These are phyloP conservation scores for Calliscelio sp. DNA, from an alignment of 2,888 invertebrate species.

Conservation along the genomic window DNA sequence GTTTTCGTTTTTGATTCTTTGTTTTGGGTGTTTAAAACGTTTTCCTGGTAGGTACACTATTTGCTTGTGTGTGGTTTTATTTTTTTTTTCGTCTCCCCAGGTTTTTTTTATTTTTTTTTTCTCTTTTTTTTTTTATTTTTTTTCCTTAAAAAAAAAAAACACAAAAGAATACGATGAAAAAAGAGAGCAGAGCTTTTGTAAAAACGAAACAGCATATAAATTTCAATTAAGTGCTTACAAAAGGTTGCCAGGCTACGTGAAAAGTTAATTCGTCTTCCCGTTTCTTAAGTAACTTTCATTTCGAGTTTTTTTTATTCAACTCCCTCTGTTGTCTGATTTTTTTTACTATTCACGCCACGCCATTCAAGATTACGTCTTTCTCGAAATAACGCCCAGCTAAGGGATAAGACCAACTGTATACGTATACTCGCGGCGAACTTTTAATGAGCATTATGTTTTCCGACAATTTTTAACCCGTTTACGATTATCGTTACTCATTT, in stretches of 20 bases:
- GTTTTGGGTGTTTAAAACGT: too few species aligned
- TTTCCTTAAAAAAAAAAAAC: neutral
- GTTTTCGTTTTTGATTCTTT: neutral
- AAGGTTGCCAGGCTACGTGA: neutral
- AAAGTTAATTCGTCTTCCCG: conserved; percentile 36
- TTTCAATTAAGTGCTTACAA: conserved; percentile 42
- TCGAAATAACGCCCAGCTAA: conserved; percentile 15
- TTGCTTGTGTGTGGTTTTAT: too few species aligned
- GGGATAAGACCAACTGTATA: conserved; percentile 26
- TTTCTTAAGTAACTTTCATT: conserved; percentile 34
- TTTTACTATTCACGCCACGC: conserved; percentile 30
- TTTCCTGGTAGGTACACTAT: too few species aligned
- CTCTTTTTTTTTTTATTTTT: neutral
- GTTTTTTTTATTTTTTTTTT: neutral
- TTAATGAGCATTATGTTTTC: conserved; percentile 24
- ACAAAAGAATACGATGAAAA: conserved; percentile 9
- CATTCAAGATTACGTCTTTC: conserved; percentile 39
- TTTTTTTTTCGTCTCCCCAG: too few species aligned
- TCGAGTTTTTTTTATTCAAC: neutral
- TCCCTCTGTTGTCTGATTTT: conserved; percentile 23
- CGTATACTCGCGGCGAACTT: conserved; percentile 25
- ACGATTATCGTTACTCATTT: conserved; percentile 25
- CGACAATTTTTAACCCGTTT: conserved; percentile 21
- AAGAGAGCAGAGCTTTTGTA: neutral
- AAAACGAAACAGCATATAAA: conserved; percentile 29